Base-by-base conservation (phyloP, 2,113 vertebrate genomes). In the Aphyosemion australe region DNA sequence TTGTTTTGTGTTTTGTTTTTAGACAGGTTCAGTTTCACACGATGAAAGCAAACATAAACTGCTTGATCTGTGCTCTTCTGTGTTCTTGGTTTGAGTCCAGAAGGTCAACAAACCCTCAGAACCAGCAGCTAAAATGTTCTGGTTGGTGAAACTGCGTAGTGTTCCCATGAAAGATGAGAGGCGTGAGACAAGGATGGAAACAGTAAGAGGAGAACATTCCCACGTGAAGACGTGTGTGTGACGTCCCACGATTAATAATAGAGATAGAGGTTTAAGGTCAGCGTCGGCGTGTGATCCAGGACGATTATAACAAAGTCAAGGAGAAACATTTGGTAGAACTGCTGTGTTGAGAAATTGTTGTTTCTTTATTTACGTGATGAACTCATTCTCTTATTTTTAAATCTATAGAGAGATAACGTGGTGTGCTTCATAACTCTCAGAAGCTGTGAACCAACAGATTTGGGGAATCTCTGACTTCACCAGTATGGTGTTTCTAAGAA, bases 101-200 rank as follows among this genome's bases (percentile, higher is more conserved):
- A n/a, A 37, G 32, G 41, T 73, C 42, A 52, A 9, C 31, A 12
- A 64, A 8, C 48, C 11, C 60, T 16, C 2, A 0, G 3, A 42
- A 34, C 59, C 21, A 56, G 48, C 46, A 65, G 48, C 43, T 37
- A 49, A 55, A 60, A 50, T 37, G 13, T 61, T 55, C 41, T 1
- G 15, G 41, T 51, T 9, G 14, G 41, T 45, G 55, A 76, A 67
- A 71, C 67, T 32, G 41, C 41, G 9, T 74, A 50, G 4, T 12
- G 26, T 69, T 77, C 14, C 26, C 45, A 13, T 57, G 87, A 79
- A 79, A 90, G 20, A 0, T 5, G 82, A 90, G 31, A 77, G 12
- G 84, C 82, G 82, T 88, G 88, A 84, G 87, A 87, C 63, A 19
- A 11, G 43, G 12, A 54, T 14, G 13, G 14, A 56, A 39, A 37